A percentile compares a stretch with the other conserved stretches of the same genome.
Evolutionary conservation across 2,113 vertebrate species (phyloP).

Genomic region (Nibea coibor): DNA sequence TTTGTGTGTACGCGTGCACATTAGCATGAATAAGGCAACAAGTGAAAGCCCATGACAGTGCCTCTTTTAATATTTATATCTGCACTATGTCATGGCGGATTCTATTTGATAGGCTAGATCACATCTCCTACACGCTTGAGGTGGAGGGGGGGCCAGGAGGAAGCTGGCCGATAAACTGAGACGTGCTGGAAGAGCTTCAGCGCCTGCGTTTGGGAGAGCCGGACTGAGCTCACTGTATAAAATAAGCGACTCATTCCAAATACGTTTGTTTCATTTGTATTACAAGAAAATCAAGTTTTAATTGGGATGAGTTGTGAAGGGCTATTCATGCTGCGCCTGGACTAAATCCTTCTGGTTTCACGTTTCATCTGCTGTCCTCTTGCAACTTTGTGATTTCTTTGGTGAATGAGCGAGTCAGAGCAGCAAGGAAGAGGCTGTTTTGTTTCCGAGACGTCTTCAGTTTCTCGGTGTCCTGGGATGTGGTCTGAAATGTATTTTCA

Average conservation of each 20-base stretch:
- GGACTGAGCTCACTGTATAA: constrained; percentile 9
- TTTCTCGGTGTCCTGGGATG: not conserved
- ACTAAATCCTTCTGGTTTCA: constrained; percentile 11
- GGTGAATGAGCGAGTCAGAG: not conserved
- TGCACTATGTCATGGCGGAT: constrained; percentile 23
- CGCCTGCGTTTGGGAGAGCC: constrained; percentile 7
- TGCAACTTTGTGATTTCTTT: not conserved
- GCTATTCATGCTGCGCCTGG: constrained; percentile 21
- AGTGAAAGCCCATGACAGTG: constrained; percentile 36
- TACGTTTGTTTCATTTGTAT: constrained; percentile 4
- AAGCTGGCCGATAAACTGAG: constrained; percentile 8
- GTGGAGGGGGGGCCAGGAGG: not conserved
- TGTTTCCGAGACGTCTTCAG: not conserved
- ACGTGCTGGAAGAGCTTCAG: not conserved
- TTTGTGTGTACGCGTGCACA: not conserved
- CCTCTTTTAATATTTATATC: constrained; percentile 64
- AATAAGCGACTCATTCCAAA: constrained; percentile 13
- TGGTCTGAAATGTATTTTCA: constrained; percentile 13
- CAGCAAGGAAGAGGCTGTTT: not conserved
- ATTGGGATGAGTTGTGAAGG: constrained; percentile 34
- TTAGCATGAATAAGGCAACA: constrained; percentile 17
- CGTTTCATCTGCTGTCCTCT: constrained; percentile 10
- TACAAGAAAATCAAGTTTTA: not conserved
- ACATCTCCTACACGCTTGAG: constrained; percentile 9
- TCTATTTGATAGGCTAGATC: constrained; percentile 37